A percentile compares a stretch with the other conserved stretches of the same genome.
Evolutionary conservation across 1,140 invertebrate genomes (phyloP).

Genomic region (Nixonia krombeini): DNA sequence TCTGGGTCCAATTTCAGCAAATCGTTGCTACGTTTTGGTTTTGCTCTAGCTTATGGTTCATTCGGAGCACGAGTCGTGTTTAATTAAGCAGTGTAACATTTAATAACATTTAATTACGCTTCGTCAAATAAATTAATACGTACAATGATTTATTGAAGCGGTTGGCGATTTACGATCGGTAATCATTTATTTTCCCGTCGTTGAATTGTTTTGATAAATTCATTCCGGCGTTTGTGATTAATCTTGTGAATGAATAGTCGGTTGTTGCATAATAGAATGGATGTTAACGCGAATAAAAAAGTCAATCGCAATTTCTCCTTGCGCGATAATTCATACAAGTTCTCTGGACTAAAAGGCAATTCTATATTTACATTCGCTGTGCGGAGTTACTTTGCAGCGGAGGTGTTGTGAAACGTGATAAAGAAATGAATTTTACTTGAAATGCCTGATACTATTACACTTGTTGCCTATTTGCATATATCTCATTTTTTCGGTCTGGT

Average conservation of each 20-base stretch:
- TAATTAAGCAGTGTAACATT: too few relatives aligned
- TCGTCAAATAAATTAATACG: too few relatives aligned
- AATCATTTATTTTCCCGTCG: too few relatives aligned
- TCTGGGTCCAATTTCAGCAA: conserved; percentile 24
- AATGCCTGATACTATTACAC: neutral
- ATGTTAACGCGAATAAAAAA: conserved; percentile 3
- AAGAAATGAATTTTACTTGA: neutral
- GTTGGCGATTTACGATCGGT: too few relatives aligned
- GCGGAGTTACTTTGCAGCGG: neutral
- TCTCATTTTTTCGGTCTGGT: neutral
- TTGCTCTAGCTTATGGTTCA: neutral
- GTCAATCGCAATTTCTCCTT: conserved; percentile 8
- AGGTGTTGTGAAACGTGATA: neutral
- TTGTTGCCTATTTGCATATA: neutral
- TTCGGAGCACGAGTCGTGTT: too few relatives aligned
- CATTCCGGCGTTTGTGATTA: too few relatives aligned
- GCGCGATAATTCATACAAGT: conserved; percentile 9
- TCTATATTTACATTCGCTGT: conserved; percentile 6
- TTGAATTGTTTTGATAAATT: too few relatives aligned
- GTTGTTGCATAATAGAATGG: neutral
- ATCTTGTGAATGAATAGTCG: too few relatives aligned
- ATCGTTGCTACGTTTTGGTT: conserved; percentile 13
- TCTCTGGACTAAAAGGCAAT: conserved; percentile 17
- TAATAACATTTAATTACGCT: too few relatives aligned
- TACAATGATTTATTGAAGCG: too few relatives aligned